A percentile compares a stretch with the other conserved stretches of the same genome.
Evolutionary conservation across 2,113 vertebrate species (phyloP).

Genomic region (Callospermophilus lateralis): DNA sequence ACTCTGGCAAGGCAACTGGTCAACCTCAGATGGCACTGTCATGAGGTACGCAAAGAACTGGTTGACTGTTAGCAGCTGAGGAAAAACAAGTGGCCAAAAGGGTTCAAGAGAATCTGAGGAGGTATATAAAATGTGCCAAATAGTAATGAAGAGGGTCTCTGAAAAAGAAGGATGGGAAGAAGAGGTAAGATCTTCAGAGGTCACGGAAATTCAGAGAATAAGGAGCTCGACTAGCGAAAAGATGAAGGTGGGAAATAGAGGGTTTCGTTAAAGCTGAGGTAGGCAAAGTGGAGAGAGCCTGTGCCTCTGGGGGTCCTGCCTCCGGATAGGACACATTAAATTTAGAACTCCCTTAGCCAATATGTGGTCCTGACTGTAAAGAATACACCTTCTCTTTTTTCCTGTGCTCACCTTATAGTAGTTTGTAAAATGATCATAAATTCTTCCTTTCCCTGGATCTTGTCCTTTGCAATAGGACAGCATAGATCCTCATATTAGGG

Average conservation of each 20-base stretch:
- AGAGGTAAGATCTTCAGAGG: neutral
- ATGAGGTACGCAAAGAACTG: neutral
- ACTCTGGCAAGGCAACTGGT: neutral
- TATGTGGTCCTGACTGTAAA: neutral
- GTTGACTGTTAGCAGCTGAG: neutral
- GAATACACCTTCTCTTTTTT: neutral
- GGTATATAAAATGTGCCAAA: neutral
- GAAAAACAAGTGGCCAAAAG: neutral
- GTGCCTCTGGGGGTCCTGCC: neutral
- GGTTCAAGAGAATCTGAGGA: neutral
- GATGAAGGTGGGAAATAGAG: neutral
- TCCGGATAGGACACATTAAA: conserved; percentile 1
- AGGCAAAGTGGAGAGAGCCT: neutral
- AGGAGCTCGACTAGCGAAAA: neutral
- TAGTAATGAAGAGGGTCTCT: neutral
- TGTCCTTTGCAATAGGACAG: conserved; percentile 2
- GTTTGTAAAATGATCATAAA: conserved; percentile 17
- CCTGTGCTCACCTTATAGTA: neutral
- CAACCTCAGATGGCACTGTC: neutral
- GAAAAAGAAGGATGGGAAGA: neutral
- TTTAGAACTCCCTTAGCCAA: neutral
- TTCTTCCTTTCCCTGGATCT: neutral
- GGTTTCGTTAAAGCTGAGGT: neutral
- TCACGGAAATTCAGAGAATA: neutral
- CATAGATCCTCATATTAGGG: neutral